phyloP scores from a whole-genome alignment of 1,140 invertebrate species.

The Panagrolaimus sp. region DNA sequence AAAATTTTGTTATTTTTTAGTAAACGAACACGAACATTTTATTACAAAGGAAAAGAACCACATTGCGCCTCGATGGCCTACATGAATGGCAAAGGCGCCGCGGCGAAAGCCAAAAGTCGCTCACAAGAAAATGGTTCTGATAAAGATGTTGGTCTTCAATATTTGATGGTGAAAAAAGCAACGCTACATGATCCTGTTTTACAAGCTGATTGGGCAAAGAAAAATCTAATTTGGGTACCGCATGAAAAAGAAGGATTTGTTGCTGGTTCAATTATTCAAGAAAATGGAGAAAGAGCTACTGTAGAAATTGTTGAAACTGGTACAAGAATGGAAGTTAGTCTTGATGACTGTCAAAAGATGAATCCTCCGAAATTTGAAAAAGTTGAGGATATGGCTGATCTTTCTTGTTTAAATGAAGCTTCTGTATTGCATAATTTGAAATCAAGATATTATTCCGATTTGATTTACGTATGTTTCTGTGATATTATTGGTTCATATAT shows the following conservation, averaged over 20 bases:
- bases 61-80: not conserved
- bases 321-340: slow-evolving; percentile 75
- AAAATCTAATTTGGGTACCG: slow-evolving; percentile 94
- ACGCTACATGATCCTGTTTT: slow-evolving; percentile 74
- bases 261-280: slow-evolving; percentile 83
- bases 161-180: slow-evolving; percentile 61
- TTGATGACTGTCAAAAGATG: slow-evolving; percentile 98
- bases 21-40: too few relatives aligned
- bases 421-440: slow-evolving; percentile 98
- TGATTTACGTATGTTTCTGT: slow-evolving; percentile 97
- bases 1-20: too few relatives aligned
- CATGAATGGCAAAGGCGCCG: not conserved
- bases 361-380: slow-evolving; percentile 98
- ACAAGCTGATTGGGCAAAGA: slow-evolving; percentile 97
- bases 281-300: slow-evolving; percentile 87
- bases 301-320: slow-evolving; percentile 91
- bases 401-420: slow-evolving; percentile 97
- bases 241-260: slow-evolving; percentile 77
- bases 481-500: slow-evolving; percentile 81
- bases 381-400: slow-evolving; percentile 98
- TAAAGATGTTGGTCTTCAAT: slow-evolving; percentile 48
- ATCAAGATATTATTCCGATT: slow-evolving; percentile 95
- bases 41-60: too few relatives aligned
- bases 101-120: not conserved
- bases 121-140: not conserved